phyloP scores from a whole-genome alignment of 1,140 invertebrate species.

The Drosophila bocki region DNA sequence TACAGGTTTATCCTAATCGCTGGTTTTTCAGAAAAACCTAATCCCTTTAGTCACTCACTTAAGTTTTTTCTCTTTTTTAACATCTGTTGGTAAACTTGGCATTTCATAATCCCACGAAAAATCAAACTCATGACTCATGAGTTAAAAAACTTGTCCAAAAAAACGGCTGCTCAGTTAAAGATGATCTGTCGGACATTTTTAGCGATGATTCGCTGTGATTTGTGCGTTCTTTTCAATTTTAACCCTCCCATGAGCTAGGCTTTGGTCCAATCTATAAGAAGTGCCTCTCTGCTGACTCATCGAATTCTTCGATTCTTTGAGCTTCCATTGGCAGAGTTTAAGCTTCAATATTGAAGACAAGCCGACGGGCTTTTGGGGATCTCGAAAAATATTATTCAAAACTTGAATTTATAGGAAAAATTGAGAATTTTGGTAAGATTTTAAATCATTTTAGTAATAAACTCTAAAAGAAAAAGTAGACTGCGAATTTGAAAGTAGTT shows the following conservation, averaged over 20 bases:
- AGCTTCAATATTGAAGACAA: neutral
- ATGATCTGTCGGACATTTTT: slow-evolving; percentile 39
- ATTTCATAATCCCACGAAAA: slow-evolving; percentile 45
- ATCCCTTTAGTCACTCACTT: neutral
- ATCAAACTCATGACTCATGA: slow-evolving; percentile 24
- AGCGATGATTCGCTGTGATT: slow-evolving; percentile 42
- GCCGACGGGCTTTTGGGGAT: slow-evolving; percentile 31
- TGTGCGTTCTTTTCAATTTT: slow-evolving; percentile 25
- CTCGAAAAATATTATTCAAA: neutral
- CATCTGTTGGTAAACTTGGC: slow-evolving; percentile 32
- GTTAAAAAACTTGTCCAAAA: slow-evolving; percentile 29
- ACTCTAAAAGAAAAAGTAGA: neutral
- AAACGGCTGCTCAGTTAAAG: slow-evolving; percentile 5
- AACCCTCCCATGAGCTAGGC: slow-evolving; percentile 32
- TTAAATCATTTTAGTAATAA: neutral
- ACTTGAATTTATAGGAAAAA: neutral
- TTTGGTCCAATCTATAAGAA: slow-evolving; percentile 17
- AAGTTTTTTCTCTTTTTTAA: neutral
- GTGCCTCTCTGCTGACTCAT: slow-evolving; percentile 29
- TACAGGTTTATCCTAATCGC: neutral
- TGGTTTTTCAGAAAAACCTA: slow-evolving; percentile 8
- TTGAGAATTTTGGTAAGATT: neutral
- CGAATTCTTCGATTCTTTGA: neutral
- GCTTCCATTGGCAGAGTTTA: neutral
- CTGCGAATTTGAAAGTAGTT: neutral